Base-by-base conservation (phyloP, 2,888 invertebrate genomes). In the Camponotus fellah region DNA sequence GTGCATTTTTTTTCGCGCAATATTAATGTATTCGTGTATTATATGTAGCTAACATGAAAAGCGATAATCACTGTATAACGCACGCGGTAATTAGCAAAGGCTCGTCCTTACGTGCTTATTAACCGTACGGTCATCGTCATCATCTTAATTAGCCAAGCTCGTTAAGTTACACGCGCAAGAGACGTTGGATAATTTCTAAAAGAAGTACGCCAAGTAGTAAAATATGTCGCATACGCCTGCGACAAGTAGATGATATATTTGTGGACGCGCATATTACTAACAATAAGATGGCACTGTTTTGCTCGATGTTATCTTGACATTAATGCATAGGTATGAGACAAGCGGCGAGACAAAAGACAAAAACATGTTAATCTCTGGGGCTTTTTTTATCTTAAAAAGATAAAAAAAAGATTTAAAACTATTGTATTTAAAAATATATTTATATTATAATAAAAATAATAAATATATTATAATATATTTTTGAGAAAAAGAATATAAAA, bases 61-160 rank as follows among this genome's bases (percentile, higher is more conserved):
- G 37, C 32, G 66, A 77, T 77, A 77, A 82, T 68, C 77, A 49
- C 60, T 58, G 46, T 68, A 60, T 71, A 60, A 66, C 60, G 62
- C 76, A 43, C 58, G 37, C 37, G 46, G 37, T 76, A 82, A 82
- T 82, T 82, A 82, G 82, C 76, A 60, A 82, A 66, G 37, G 32
- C 43, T 58, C 32, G 14, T 49, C 37, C 37, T 60, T 65, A 49
- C 66, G 49, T 76, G 66, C 77, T 82, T 76, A 66, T 82, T 68
- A 82, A 46, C 65, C 40, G 49, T 60, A 66, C 14, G 58, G 17
- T 76, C 60, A 77, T 77, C 37, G 4, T 37, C 53, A 75, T 82
- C 60, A 66, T 77, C 82, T 76, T 77, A 76, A 82, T 82, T 82
- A 82, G 49, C 56, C 17, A 2, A 37, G 60, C 77, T 77, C 60